Conservation (phyloP, 2,797 vertebrate species). For the Erethizon dorsatum region DNA sequence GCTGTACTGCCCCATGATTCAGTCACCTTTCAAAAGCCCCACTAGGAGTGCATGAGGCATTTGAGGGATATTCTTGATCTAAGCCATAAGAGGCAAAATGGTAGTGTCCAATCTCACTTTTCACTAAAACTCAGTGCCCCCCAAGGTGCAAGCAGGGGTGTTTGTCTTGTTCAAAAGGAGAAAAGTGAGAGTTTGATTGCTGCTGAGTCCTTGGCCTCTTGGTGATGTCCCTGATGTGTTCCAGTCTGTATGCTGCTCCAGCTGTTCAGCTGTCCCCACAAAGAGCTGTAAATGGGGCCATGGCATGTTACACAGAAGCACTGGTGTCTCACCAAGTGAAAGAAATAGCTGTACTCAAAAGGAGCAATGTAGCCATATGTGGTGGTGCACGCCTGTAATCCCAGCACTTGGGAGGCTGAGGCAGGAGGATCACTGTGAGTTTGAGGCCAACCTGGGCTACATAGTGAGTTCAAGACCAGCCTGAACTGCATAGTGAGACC, state of each 20-base stretch:
- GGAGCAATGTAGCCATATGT: neutral
- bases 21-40: neutral
- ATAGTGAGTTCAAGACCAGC: neutral
- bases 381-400: neutral
- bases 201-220: neutral
- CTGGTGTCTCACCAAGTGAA: neutral
- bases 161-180: neutral
- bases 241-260: neutral
- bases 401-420: neutral
- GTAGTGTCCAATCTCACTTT: neutral
- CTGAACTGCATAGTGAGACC: neutral
- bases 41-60: neutral
- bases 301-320: neutral
- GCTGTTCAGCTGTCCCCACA: neutral
- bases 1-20: neutral
- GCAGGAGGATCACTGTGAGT: neutral
- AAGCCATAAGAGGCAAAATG: neutral
- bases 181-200: neutral
- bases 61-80: neutral
- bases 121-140: neutral
- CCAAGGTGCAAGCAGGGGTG: neutral
- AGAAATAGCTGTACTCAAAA: neutral
- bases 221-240: neutral
- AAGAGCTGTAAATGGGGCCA: slow-evolving; percentile 6
- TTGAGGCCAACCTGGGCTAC: neutral